Base-by-base conservation (phyloP, 2,888 invertebrate genomes). In the Dynastes grantii region DNA sequence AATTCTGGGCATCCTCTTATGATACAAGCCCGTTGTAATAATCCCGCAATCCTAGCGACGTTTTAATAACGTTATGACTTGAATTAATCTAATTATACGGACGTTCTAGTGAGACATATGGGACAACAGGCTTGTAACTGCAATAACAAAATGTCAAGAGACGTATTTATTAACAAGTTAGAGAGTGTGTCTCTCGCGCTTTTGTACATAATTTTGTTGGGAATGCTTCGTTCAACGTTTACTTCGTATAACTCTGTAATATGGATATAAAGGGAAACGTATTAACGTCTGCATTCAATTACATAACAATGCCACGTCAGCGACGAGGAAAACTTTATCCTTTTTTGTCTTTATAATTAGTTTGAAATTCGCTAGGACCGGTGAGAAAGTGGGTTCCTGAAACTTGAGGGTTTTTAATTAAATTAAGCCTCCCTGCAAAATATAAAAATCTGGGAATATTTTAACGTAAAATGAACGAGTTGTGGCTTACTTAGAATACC, bases 1-100 rank as follows among this genome's bases (percentile, higher is more conserved):
- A 73, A 78, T 78, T 73, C 73, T 71, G 73, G 61, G 73, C 63
- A 64, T 78, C 73, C 73, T 13, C 55, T 29, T 53, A 37, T 49
- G 58, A 70, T 78, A 73, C 58, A 73, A 71, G 53, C 53, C 78
- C 27, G 49, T 64, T 49, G 49, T 71, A 73, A 51, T 73, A 75
- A 75, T 78, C 51, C 71, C 49, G 63, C 71, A 73, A 71, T 78
- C 71, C 51, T 40, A 64, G 63, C 64, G 73, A 78, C 73, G 29
- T 45, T 51, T 71, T 78, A 71, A 78, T 73, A 65, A 63, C 71
- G 73, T 73, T 73, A 78, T 71, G 78, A 73, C 64, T 73, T 71
- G 64, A 78, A 78, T 78, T 73, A 78, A 78, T 65, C 71, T 78
- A 78, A 78, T 78, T 78, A 78, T 53, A 53, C 53, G 64, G 71